Evolutionary conservation across 2,888 invertebrate species (phyloP), one percentile per base, ranked within the genome.

Genomic region (Meliscaeva auricollis): DNA sequence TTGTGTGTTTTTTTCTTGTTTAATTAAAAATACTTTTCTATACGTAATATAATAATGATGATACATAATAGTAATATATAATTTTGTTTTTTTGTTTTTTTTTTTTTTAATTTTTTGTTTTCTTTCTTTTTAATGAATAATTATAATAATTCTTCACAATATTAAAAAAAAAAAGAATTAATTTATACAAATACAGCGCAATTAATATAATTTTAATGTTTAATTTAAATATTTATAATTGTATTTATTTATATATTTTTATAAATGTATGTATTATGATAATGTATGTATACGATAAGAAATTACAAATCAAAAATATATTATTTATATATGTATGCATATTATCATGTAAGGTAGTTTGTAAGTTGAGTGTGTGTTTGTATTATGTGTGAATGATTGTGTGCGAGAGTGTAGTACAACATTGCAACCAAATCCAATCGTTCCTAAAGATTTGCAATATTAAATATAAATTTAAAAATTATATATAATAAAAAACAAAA

Each of bases 21-120:
- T 76, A 72, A 76, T 80, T 85, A 64, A 85, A 85, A 85, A 81
- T 85, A 85, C 85, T 73, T 81, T 73, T 64, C 73, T 85, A 50
- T 50, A 50, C 46, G 62, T 74, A 73, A 68, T 52, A 50, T 76
- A 82, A 81, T 48, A 50, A 50, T 50, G 15, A 50, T 79, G 26
- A 26, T 26, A 38, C 13, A 38, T 70, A 30, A 44, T 58, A 8
- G 17, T 38, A 58, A 56, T 64, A 64, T 62, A 48, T n/a, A n/a
- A n/a, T n/a, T 44, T 15, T 26, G 4, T 3, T 26, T 3, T 26
- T 26, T 26, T 26, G 26, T 41, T 60, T 60, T 11, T 44, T 22
- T 17, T 20, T 0, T 30, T 62, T 44, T 15, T 26, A 26, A 26
- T 26, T 3, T 26, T 26, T 26, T 26, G 26, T 41, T 60, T 60